Evolutionary conservation across 30 jellyfish, hydroid and myxozoan species (phyloP).

Genomic region (Aurelia aurita): DNA sequence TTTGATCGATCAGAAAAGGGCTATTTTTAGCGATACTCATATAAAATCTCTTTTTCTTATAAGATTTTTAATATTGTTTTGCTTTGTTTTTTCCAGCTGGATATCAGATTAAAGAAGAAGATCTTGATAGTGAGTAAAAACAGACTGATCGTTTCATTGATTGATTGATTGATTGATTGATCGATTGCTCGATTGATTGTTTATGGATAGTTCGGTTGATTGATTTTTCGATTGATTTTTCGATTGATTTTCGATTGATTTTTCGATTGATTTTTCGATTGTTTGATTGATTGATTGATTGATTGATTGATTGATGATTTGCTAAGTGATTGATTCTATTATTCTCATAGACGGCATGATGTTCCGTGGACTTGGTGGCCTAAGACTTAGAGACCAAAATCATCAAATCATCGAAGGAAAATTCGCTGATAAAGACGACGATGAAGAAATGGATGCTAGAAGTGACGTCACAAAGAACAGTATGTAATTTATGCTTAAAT

Average conservation of each 20-base stretch:
- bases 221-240: background rate
- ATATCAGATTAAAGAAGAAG: conserved; percentile 67
- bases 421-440: conserved; percentile 72
- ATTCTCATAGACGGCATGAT: conserved; percentile 62
- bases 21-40: too few species aligned
- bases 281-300: too few species aligned
- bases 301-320: background rate
- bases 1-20: too few species aligned
- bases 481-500: conserved; percentile 33
- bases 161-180: background rate
- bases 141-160: too few species aligned
- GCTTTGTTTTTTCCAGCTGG: conserved; percentile 57
- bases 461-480: conserved; percentile 50
- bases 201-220: background rate
- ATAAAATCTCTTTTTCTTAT: too few species aligned
- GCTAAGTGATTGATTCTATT: background rate
- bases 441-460: conserved; percentile 60
- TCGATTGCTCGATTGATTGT: too few species aligned
- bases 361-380: conserved; percentile 87
- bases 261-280: background rate
- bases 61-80: too few species aligned
- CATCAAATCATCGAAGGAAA: conserved; percentile 74
- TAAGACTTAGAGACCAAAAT: conserved; percentile 65
- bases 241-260: too few species aligned
- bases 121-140: conserved; percentile 59